Base-by-base conservation (phyloP, 2,113 vertebrate species). In the Scartelaos histophorus region DNA sequence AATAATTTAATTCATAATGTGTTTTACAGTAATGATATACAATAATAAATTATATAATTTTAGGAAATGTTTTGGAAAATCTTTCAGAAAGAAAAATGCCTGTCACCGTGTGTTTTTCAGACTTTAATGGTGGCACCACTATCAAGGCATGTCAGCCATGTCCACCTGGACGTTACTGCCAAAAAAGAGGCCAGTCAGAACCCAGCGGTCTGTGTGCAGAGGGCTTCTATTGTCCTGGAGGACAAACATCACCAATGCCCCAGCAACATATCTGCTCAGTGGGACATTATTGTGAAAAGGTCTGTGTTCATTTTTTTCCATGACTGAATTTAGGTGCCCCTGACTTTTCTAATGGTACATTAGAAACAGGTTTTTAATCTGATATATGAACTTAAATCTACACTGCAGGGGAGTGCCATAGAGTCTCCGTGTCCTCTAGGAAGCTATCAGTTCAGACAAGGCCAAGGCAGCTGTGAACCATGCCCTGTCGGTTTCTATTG, bases 401-500 rank as follows among this genome's bases (percentile, higher is more conserved):
- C 61, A 25, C 74, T 83, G 68, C 76, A 94, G 94, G 93, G 94
- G n/a, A 93, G 92, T 74, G 60, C 75, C 54, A 86, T 77, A 64
- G 85, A 87, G 80, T 88, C 49, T 5, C 62, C 75, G 38, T 95
- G 94, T 72, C 92, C 91, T 0, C 93, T 93, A 4, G 95, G 97
- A 2, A 92, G 92, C 75, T 96, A 95, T 88, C 91, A 94, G 54
- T 74, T 88, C 1, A 92, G 90, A 38, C 85, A 91, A 67, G 95
- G 95, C 35, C 95, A 94, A 78, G 81, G 85, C 34, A 87, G 66
- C 49, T 95, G 96, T 76, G 93, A 94, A 66, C 64, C 82, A 3
- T 98, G 97, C 51, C 95, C 93, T 62, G 82, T 89, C 34, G 94
- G 95, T 51, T 96, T 92, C 86, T 96, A 93, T 66, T 98, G 96